phyloP scores from a whole-genome alignment of 1,140 invertebrate species.

The Atta cephalotes region DNA sequence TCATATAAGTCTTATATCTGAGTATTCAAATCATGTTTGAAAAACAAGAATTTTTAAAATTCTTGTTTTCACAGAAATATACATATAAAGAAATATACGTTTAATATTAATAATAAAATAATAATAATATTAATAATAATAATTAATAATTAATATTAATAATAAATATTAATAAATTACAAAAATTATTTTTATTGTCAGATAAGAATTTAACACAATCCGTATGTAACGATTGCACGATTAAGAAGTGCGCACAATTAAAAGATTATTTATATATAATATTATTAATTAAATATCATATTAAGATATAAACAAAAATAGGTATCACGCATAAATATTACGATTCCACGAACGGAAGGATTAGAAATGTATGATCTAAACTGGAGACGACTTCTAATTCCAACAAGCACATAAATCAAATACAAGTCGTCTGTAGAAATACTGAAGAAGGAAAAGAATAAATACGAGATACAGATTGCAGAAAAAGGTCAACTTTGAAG shows the following conservation, averaged over 20 bases:
- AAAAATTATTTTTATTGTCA: slow-evolving; percentile 2
- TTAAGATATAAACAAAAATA: not conserved
- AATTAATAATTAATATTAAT: too few relatives aligned
- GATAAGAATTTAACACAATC: not conserved
- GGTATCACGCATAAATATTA: slow-evolving; percentile 6
- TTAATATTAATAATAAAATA: not conserved
- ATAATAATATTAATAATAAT: too few relatives aligned
- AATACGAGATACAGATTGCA: not conserved
- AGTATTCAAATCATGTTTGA: too few relatives aligned
- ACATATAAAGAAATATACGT: not conserved
- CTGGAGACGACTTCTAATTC: slow-evolving; percentile 14
- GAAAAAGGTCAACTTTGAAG: not conserved
- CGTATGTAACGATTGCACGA: not conserved
- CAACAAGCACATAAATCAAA: slow-evolving; percentile 47
- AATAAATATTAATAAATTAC: not conserved
- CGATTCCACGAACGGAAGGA: not conserved
- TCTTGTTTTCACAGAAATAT: not conserved
- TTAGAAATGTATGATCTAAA: not conserved
- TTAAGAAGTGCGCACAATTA: not conserved
- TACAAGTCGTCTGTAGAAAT: slow-evolving; percentile 64
- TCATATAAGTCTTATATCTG: too few relatives aligned
- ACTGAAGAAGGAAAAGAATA: not conserved
- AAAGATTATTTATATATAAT: not conserved
- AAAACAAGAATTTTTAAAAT: not conserved
- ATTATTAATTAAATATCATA: slow-evolving; percentile 19